Base-by-base conservation (phyloP, 2,797 vertebrate genomes). In the Corythornis leucogaster region DNA sequence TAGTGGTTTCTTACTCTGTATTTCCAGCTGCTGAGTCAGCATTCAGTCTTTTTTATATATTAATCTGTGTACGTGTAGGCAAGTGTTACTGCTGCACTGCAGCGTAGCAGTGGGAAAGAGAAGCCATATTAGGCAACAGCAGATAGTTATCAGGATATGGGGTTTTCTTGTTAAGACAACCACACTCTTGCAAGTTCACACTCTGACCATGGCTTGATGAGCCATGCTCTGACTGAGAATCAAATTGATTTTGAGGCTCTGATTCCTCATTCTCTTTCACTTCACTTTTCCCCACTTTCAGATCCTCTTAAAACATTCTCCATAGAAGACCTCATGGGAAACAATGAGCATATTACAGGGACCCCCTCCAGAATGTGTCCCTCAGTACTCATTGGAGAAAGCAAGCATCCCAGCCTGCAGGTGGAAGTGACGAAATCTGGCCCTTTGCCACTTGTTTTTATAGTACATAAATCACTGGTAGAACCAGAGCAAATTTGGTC, bases 381-480 rank as follows among this genome's bases (percentile, higher is more conserved):
- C 59, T 81, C 1, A 1, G n/a, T 42, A 26, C 51, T 73, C 9
- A 2, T 53, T 61, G 53, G 48, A 84, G 67, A 28, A 84, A 55
- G 43, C 43, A 66, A 59, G 24, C 6, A 2, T 70, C 43, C 55
- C 63, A 84, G n/a, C 48, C 46, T 1, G 0, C 54, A 57, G 50
- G 38, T 46, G 5, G 25, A 70, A 51, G 9, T 70, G 57, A 70
- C 38, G 82, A 75, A 81, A 69, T 61, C 43, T 90, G 62, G 18
- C 70, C n/a, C 85, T 81, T 69, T 80, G 58, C 71, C 43, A 15
- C 28, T 85, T 90, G 33, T 35, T 82, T 93, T 93, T 61, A 57
- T n/a, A 26, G 45, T 87, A 12, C 13, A 46, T 69, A 77, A 64
- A 61, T 86, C 69, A 35, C 43, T 48, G 21, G 45, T 67, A 88